Percentiles rank a stretch among this genome's conserved stretches.
phyloP scores from a whole-genome alignment of 2,113 vertebrate species.

The Crotophaga sulcirostris region DNA sequence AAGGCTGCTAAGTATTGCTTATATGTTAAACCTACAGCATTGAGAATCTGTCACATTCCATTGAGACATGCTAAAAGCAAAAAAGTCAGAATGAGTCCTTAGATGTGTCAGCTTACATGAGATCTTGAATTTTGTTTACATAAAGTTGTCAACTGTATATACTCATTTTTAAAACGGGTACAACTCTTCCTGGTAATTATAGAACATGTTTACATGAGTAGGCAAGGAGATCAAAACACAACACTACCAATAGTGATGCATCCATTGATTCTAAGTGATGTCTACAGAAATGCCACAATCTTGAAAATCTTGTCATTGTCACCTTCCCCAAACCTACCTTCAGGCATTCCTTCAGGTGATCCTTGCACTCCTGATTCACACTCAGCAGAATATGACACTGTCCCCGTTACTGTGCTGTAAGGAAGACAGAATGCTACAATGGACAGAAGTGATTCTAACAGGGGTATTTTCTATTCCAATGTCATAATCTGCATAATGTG shows the following conservation, averaged over 20 bases:
- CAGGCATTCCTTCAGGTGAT: background rate
- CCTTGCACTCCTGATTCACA: background rate
- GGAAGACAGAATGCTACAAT: background rate
- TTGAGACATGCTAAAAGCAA: background rate
- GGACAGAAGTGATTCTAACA: rapidly evolving
- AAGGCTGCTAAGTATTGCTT: background rate
- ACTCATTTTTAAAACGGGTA: background rate
- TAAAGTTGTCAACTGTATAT: background rate
- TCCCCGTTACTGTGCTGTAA: background rate
- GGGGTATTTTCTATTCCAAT: background rate
- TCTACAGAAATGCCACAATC: background rate
- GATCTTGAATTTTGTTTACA: background rate
- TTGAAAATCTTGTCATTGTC: background rate
- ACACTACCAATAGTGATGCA: background rate
- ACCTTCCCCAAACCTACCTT: background rate
- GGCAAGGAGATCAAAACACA: background rate
- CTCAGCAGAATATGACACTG: background rate
- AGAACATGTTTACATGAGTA: background rate
- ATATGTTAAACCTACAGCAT: background rate
- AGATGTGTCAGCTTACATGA: background rate
- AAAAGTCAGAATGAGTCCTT: background rate
- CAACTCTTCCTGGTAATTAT: background rate
- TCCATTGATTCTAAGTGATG: background rate
- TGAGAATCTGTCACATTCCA: background rate
- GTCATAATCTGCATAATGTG: background rate